Evolutionary conservation across 1,140 invertebrate species (phyloP), one percentile per base, ranked within the genome.

Genomic region (Drosophila quadrilineata): DNA sequence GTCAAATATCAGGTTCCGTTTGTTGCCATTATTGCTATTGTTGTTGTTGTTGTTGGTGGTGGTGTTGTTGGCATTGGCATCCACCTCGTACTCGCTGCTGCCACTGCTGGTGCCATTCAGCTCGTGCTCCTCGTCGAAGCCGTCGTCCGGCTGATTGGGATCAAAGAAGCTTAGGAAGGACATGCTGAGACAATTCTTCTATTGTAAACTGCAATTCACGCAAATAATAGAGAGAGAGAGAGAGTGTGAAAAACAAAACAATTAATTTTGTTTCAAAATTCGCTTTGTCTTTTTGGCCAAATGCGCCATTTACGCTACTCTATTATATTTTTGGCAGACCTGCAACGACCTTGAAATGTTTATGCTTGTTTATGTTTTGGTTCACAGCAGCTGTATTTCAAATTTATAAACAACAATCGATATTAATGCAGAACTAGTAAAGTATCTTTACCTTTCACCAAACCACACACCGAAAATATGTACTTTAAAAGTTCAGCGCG

Each of bases 131-230:
- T 89, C 82, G 17, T 88, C 88, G 31, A 88, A 84, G 24, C 82
- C 80, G 56, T 90, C 88, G 71, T 73, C 86, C 12, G 72, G 73
- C 49, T 89, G 77, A 52, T 87, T 87, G 2, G 95, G 93, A 89
- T 95, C 94, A 90, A 96, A 96, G 0, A 96, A 90, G 64, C 93
- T 94, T 48, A 96, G 90, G 90, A 96, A 95, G n/a, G 79, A 85
- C 21, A 85, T 85, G 24, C 12, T 41, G 26, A n/a, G n/a, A n/a
- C n/a, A n/a, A n/a, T n/a, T 5, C 56, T 29, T 16, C 45, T 70
- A n/a, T n/a, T n/a, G n/a, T n/a, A n/a, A n/a, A n/a, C n/a, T n/a
- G n/a, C n/a, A n/a, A n/a, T n/a, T n/a, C n/a, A n/a, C n/a, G 8
- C 6, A 19, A 29, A 2, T 1, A 16, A 68, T 6, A 4, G 17